phyloP scores from a whole-genome alignment of 2,888 invertebrate genomes.

The Glyphotaelius pellucidus region DNA sequence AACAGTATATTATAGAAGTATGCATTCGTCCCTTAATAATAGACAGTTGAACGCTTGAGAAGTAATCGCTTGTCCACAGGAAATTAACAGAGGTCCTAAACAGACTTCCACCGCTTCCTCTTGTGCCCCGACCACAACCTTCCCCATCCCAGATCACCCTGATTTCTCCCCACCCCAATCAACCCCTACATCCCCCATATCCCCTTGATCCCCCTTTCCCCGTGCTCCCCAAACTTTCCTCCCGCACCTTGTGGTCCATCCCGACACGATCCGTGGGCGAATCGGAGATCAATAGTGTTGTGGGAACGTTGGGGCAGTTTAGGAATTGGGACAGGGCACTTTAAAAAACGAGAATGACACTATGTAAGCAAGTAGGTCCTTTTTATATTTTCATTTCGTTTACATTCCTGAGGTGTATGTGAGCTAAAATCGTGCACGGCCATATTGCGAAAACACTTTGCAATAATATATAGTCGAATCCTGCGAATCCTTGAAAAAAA shows the following conservation, averaged over 20 bases:
- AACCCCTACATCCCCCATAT: background rate
- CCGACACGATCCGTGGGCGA: slow-evolving; percentile 32
- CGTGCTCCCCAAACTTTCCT: background rate
- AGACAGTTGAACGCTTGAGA: background rate
- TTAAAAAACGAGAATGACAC: background rate
- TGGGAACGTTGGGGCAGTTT: slow-evolving; percentile 3
- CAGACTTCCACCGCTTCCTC: slow-evolving; percentile 42
- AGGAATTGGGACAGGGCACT: slow-evolving; percentile 33
- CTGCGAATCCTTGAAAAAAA: background rate
- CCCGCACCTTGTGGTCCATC: slow-evolving; percentile 16
- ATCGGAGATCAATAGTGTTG: slow-evolving; percentile 41
- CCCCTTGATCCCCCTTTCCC: background rate
- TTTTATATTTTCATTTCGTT: background rate
- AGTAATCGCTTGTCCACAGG: slow-evolving; percentile 39
- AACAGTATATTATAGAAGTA: background rate
- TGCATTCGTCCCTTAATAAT: background rate
- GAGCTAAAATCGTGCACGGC: background rate
- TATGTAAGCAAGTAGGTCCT: background rate
- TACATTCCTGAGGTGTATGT: background rate
- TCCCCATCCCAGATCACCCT: background rate
- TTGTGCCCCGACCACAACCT: slow-evolving; percentile 26
- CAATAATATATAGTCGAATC: background rate
- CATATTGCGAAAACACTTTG: background rate
- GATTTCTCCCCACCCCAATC: background rate
- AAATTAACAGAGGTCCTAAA: slow-evolving; percentile 44